Evolutionary conservation across 2,797 vertebrate species (phyloP).

Genomic region (Tangara arthus): DNA sequence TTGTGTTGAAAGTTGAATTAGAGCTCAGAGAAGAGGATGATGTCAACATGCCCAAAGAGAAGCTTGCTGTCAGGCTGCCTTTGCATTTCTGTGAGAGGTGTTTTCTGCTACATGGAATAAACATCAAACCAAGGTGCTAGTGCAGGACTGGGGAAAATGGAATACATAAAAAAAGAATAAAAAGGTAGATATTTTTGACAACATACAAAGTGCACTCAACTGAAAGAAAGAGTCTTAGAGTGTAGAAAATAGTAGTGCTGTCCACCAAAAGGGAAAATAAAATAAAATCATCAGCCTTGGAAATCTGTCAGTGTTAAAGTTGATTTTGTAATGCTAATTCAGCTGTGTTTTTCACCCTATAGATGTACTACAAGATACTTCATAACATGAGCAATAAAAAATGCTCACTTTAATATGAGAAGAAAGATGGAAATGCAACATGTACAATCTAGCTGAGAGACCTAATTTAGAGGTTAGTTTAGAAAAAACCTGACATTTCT

Average conservation of each 20-base stretch:
- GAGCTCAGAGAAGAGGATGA: constrained; percentile 50
- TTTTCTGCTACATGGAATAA: constrained; percentile 43
- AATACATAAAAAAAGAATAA: not conserved
- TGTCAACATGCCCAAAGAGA: constrained; percentile 45
- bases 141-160: not conserved
- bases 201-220: not conserved
- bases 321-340: not conserved
- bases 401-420: not conserved
- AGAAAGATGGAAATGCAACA: not conserved
- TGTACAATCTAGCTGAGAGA: not conserved
- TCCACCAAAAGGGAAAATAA: not conserved
- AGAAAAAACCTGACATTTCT: not conserved
- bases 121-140: not conserved
- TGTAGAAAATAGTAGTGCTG: not conserved
- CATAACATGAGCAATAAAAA: not conserved
- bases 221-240: not conserved
- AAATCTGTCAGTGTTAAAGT: not conserved
- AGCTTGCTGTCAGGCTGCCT: constrained; percentile 4
- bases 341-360: not conserved
- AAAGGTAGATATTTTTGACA: not conserved
- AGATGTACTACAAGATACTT: not conserved
- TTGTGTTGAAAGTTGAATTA: constrained; percentile 54
- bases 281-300: not conserved
- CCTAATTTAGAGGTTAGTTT: not conserved
- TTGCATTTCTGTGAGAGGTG: constrained; percentile 18